phyloP scores from a whole-genome alignment of 2,113 vertebrate species.

The Pterophyllum scalare region DNA sequence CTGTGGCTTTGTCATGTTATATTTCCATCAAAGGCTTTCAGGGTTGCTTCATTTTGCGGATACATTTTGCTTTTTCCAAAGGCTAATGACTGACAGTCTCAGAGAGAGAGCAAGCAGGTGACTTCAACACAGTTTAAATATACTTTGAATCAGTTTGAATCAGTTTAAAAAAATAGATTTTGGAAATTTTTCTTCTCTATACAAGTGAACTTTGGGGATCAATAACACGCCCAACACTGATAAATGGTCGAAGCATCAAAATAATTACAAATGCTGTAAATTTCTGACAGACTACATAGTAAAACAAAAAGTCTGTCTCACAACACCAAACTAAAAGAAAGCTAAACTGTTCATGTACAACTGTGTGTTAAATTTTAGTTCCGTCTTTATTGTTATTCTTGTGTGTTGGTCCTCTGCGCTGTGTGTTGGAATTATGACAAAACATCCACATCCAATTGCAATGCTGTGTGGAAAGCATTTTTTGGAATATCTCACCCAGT shows the following conservation, averaged over 20 bases:
- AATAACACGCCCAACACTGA: neutral
- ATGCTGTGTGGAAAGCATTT: neutral
- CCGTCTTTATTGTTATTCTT: neutral
- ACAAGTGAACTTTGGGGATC: neutral
- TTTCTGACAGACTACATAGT: neutral
- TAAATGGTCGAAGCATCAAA: neutral
- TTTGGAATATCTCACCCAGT: neutral
- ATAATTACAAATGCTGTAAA: neutral
- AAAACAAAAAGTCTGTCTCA: neutral
- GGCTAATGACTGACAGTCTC: conserved; percentile 24
- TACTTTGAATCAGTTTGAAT: too few relatives aligned
- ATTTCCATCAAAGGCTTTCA: conserved; percentile 56
- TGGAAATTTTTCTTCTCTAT: neutral
- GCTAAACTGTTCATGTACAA: neutral
- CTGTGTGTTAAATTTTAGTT: neutral
- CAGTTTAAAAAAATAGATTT: neutral
- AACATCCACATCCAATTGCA: conserved; percentile 1
- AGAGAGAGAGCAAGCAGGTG: neutral
- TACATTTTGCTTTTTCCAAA: conserved; percentile 22
- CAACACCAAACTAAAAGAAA: neutral
- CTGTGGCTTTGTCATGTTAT: conserved; percentile 55
- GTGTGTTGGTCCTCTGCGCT: neutral
- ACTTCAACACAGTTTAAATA: neutral
- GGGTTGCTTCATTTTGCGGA: conserved; percentile 37
- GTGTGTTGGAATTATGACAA: neutral